Evolutionary conservation across 2,113 vertebrate genomes (phyloP).

Genomic region (Gila orcuttii): DNA sequence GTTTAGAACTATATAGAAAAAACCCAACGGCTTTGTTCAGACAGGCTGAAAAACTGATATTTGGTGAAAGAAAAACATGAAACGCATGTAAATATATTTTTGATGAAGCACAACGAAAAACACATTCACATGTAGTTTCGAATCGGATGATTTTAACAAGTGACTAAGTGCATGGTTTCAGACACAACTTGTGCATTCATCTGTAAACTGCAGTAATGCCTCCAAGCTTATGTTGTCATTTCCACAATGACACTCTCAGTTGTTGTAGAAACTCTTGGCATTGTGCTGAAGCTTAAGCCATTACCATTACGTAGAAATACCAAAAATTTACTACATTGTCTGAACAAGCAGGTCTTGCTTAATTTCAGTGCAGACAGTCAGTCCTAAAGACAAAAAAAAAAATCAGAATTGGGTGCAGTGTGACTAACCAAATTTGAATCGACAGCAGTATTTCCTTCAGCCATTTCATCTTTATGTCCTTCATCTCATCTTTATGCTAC

Average conservation of each 20-base stretch:
- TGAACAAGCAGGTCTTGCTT: neutral
- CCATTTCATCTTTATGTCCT: neutral
- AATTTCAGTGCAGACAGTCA: neutral
- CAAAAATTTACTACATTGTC: neutral
- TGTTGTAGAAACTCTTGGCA: neutral
- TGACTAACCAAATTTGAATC: constrained; percentile 5
- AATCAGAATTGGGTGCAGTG: neutral
- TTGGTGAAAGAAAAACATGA: neutral
- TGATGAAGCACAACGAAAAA: neutral
- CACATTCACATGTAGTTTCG: too few species aligned
- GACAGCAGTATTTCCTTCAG: neutral
- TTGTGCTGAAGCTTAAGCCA: neutral
- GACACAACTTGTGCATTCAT: neutral
- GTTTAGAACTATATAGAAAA: neutral
- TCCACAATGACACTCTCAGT: neutral
- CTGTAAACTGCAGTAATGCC: neutral
- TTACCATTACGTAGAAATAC: neutral
- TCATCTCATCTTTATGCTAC: neutral
- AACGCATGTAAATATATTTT: neutral
- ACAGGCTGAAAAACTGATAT: neutral
- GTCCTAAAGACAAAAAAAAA: neutral
- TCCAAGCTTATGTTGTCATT: neutral
- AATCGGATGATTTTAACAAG: too few species aligned
- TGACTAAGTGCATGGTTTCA: neutral
- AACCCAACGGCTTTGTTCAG: neutral